Conservation (phyloP, 2,888 invertebrate genomes). For the Bombyx huttoni region DNA sequence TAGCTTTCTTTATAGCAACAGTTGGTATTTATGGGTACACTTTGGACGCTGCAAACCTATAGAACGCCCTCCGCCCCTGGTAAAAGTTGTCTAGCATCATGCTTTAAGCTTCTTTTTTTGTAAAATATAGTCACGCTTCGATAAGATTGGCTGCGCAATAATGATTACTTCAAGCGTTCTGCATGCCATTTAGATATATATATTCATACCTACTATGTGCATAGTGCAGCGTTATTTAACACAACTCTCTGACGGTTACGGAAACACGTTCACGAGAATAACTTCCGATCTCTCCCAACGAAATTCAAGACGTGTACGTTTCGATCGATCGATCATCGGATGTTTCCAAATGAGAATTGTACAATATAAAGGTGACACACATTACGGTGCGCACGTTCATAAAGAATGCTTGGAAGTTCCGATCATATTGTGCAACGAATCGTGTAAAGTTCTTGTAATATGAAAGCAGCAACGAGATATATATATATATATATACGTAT, state of each 20-base stretch:
- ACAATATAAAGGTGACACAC: slow-evolving; percentile 71
- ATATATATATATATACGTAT: background rate
- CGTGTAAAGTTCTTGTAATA: slow-evolving; percentile 72
- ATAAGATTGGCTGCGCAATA: slow-evolving; percentile 73
- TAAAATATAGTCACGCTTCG: slow-evolving; percentile 73
- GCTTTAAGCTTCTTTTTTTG: slow-evolving; percentile 65
- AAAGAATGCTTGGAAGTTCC: slow-evolving; percentile 70
- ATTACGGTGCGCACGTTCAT: slow-evolving; percentile 46
- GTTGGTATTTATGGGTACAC: slow-evolving; percentile 69
- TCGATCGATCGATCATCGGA: slow-evolving; percentile 13
- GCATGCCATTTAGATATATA: slow-evolving; percentile 72
- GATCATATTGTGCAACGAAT: slow-evolving; percentile 73
- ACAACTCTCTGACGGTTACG: slow-evolving; percentile 62
- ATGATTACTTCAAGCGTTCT: slow-evolving; percentile 74
- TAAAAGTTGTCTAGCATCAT: slow-evolving; percentile 72
- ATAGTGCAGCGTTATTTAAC: slow-evolving; percentile 67
- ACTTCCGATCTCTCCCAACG: slow-evolving; percentile 17
- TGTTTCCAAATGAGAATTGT: slow-evolving; percentile 18
- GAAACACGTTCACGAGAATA: slow-evolving; percentile 50
- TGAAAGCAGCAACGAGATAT: slow-evolving; percentile 67
- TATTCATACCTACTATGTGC: slow-evolving; percentile 70
- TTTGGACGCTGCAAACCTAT: slow-evolving; percentile 68
- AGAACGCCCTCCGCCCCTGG: slow-evolving; percentile 69
- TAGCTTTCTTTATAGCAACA: slow-evolving; percentile 62
- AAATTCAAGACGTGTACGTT: background rate